These are phyloP conservation scores for Agapornis canus DNA, from an alignment of 2,797 vertebrate genomes.

Conservation along the genomic window DNA sequence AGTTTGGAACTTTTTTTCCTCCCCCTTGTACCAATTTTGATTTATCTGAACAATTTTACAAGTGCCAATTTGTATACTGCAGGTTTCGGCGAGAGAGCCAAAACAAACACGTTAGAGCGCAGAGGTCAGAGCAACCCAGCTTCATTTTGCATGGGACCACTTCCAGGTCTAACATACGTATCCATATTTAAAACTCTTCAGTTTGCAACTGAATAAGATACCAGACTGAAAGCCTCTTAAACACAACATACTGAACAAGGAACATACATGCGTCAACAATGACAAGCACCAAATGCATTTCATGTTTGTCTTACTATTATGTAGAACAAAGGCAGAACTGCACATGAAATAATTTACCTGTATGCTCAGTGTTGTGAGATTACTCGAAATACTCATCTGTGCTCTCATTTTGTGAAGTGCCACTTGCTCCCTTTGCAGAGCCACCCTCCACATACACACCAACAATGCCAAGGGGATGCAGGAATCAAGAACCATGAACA, in stretches of 20 bases:
- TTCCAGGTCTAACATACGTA: slow-evolving; percentile 53
- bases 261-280: rapidly evolving
- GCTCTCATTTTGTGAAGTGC: neutral
- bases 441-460: neutral
- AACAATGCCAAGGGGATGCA: neutral
- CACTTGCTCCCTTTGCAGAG: neutral
- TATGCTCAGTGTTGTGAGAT: neutral
- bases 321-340: neutral
- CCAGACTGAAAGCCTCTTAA: slow-evolving; percentile 4
- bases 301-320: neutral
- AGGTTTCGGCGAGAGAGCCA: slow-evolving; percentile 57
- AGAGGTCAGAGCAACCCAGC: slow-evolving; percentile 51
- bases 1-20: slow-evolving; percentile 10
- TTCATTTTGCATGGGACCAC: slow-evolving; percentile 60
- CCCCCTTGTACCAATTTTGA: slow-evolving; percentile 24
- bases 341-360: neutral
- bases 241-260: neutral
- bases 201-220: neutral
- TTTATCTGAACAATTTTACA: slow-evolving; percentile 66
- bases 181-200: slow-evolving; percentile 36
- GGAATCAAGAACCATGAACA: neutral
- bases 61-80: slow-evolving; percentile 59
- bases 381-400: neutral
- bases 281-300: neutral
- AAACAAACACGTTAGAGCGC: slow-evolving; percentile 54